phyloP scores from a whole-genome alignment of 2,113 vertebrate genomes.

The Engraulis encrasicolus region DNA sequence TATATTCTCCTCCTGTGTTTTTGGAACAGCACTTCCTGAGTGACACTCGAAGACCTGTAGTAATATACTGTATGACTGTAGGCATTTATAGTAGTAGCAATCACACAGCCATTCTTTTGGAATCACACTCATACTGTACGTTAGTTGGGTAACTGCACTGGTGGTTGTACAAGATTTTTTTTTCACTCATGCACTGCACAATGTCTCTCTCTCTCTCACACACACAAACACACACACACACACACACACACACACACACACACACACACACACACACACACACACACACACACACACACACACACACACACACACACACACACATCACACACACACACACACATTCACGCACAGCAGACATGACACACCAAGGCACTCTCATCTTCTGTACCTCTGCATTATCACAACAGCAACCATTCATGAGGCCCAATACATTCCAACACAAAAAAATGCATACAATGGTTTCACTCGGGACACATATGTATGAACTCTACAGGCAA shows the following conservation, averaged over 20 bases:
- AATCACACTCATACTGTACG: neutral
- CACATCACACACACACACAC: too few species aligned
- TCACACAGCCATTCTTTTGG: neutral
- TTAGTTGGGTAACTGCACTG: neutral
- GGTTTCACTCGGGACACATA: neutral
- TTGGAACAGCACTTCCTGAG: neutral
- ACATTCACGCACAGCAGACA: too few species aligned
- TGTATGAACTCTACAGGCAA: neutral
- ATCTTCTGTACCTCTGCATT: neutral
- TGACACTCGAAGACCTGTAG: neutral
- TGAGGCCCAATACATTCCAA: slow-evolving; percentile 7
- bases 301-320: too few species aligned
- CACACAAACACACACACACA: neutral
- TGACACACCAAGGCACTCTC: neutral
- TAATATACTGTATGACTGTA: slow-evolving; percentile 11
- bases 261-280: too few species aligned
- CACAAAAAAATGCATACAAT: neutral
- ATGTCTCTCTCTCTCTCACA: neutral
- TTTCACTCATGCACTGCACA: neutral
- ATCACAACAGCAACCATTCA: neutral
- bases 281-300: too few species aligned
- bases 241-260: too few species aligned
- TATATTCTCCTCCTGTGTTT: slow-evolving; percentile 10
- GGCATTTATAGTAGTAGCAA: slow-evolving; percentile 18
- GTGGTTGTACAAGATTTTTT: neutral